Conservation (phyloP, 2,797 vertebrate genomes). For the Sandelia bainsii region DNA sequence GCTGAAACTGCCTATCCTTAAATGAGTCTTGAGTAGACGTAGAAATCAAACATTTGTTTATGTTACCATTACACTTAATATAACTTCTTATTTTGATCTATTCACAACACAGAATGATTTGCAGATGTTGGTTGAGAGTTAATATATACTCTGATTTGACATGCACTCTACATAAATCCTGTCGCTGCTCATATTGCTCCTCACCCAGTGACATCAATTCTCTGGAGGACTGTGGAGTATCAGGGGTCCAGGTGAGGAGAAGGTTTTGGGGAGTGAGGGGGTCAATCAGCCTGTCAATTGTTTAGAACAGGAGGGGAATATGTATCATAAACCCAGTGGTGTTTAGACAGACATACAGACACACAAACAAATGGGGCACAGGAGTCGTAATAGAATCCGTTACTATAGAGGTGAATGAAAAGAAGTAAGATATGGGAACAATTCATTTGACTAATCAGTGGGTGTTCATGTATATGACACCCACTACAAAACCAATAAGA, state of each 20-base stretch:
- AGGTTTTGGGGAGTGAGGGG: slow-evolving; percentile 16
- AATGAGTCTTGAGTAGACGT: slow-evolving; percentile 24
- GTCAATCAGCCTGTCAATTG: slow-evolving; percentile 66
- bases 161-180: slow-evolving; percentile 43
- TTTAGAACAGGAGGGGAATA: slow-evolving; percentile 45
- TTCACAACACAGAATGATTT: slow-evolving; percentile 26
- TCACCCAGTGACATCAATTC: slow-evolving; percentile 67
- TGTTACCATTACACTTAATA: slow-evolving; percentile 17
- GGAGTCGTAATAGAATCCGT: no score
- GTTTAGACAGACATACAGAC: slow-evolving; percentile 57
- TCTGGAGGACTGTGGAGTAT: slow-evolving; percentile 26
- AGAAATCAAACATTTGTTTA: slow-evolving; percentile 31
- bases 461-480: no score
- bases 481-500: no score
- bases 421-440: no score
- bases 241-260: slow-evolving; percentile 9
- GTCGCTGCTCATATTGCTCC: slow-evolving; percentile 64
- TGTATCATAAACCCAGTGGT: slow-evolving; percentile 46
- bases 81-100: slow-evolving; percentile 13
- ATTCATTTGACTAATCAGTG: no score
- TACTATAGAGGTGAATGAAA: no score
- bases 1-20: not conserved
- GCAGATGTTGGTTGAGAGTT: not conserved
- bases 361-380: slow-evolving; percentile 52
- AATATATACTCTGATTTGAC: no score